Evolutionary conservation across 53 echinoderm and acorn worm genomes (phyloP), one percentile per base, ranked within the genome.

Genomic region (Zoroaster sp.): DNA sequence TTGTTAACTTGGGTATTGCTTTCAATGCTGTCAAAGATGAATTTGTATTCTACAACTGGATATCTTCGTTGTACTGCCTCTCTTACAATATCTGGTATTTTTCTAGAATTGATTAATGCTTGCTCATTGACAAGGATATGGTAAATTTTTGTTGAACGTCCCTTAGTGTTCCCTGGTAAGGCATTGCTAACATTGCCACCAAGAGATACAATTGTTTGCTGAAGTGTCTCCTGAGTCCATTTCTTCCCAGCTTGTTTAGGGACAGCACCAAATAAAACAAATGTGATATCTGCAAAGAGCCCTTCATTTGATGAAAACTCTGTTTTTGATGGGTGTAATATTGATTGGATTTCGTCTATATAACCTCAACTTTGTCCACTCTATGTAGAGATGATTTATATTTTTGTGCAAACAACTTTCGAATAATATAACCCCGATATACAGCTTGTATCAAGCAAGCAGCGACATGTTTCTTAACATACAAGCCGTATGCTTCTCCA

Each of bases 161-260:
- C 66, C 35, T 81, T 81, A 25, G 81, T 81, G 23, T 65, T 66
- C 2, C 81, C 81, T 35, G 81, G 81, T 25, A 81, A 38, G 15
- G 11, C 9, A n/a, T 81, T 51, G 10, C 30, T 17, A 4, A 65
- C 21, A 2, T 38, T 81, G 3, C 81, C 81, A 36, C 66, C 81
- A 66, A 63, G 81, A 15, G 36, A 38, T 18, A 2, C 4, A 36
- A 81, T 66, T 66, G 36, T 63, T 4, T 65, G 23, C 36, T 37
- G 10, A 7, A 81, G 65, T 39, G 36, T 38, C 12, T 13, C 36
- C 36, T 81, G 81, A 9, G 66, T 81, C 66, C 38, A 63, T 65
- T 81, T 81, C 14, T 3, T 14, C 3, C 66, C 66, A 11, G 4
- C 15, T 5, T 42, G 15, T 11, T 9, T 34, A 11, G 81, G 81